These are phyloP conservation scores for Eciton burchellii DNA, from an alignment of 1,140 invertebrate genomes.

Conservation along the genomic window DNA sequence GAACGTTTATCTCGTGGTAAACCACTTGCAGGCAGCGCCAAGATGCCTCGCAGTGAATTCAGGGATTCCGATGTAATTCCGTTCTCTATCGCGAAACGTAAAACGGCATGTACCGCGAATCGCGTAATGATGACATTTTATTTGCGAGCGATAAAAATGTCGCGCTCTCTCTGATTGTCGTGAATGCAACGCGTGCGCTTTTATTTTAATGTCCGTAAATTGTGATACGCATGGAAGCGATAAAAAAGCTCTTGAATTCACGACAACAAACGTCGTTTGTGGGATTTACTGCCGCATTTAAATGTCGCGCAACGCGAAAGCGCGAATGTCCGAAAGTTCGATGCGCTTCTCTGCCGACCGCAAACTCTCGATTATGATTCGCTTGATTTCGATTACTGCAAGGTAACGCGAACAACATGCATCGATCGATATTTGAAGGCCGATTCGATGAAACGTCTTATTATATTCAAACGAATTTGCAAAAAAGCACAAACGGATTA, in stretches of 20 bases:
- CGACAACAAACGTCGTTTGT: not conserved
- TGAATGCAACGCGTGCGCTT: not conserved
- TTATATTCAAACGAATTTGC: not conserved
- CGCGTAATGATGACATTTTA: not conserved
- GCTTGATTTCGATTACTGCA: slow-evolving; percentile 34
- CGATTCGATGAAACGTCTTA: too few species aligned
- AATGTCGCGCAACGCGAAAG: slow-evolving; percentile 18
- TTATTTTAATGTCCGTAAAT: not conserved
- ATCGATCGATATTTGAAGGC: slow-evolving; percentile 9
- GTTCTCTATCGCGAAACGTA: not conserved
- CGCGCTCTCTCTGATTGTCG: not conserved
- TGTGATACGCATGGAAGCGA: not conserved
- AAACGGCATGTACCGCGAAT: not conserved
- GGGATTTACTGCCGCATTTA: slow-evolving; percentile 35
- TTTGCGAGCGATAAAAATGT: not conserved
- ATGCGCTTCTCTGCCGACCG: slow-evolving; percentile 9
- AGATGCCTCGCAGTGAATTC: not conserved
- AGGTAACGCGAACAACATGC: slow-evolving; percentile 21
- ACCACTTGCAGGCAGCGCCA: not conserved
- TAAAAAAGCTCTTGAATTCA: not conserved
- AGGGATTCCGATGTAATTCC: not conserved
- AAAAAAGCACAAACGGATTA: not conserved
- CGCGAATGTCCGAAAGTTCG: slow-evolving; percentile 41
- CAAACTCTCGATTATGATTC: slow-evolving; percentile 10
- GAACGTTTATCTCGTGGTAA: slow-evolving; percentile 15